Evolutionary conservation across 2,113 vertebrate species (phyloP).

Genomic region (Colistium nudipinnis): DNA sequence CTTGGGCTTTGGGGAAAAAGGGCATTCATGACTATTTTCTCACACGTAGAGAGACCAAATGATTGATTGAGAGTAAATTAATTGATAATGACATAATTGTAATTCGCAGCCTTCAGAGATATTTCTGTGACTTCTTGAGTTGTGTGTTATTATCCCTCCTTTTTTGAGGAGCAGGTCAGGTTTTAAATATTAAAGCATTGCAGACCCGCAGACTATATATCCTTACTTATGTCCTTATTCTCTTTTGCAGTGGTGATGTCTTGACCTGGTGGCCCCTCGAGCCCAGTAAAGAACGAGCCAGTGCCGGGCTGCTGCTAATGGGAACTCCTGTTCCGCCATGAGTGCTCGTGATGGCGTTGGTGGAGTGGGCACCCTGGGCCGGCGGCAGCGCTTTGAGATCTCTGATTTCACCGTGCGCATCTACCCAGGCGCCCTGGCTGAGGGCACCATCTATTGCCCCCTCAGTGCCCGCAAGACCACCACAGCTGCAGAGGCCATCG

Average conservation of each 20-base stretch:
- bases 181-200: neutral
- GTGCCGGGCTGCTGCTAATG: conserved; percentile 86
- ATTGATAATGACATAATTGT: too few species aligned
- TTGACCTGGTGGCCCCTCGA: conserved; percentile 72
- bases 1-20: neutral
- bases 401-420: conserved; percentile 93
- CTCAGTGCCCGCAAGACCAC: conserved; percentile 91
- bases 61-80: neutral
- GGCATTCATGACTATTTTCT: neutral
- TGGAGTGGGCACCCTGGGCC: conserved; percentile 73
- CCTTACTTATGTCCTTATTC: neutral
- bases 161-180: neutral
- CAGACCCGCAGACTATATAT: conserved; percentile 1
- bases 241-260: conserved; percentile 79
- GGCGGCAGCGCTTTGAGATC: conserved; percentile 96
- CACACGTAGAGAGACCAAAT: neutral
- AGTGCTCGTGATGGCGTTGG: conserved; percentile 91
- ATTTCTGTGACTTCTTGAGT: too few species aligned
- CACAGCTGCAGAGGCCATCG: conserved; percentile 95
- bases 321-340: conserved; percentile 92
- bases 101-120: too few species aligned
- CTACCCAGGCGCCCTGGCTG: conserved; percentile 92
- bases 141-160: too few species aligned
- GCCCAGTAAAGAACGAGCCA: conserved; percentile 78
- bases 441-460: conserved; percentile 97